Evolutionary conservation across 2,797 vertebrate species (phyloP), one percentile per base, ranked within the genome.

Genomic region (Melanotaenia parkinsoni): DNA sequence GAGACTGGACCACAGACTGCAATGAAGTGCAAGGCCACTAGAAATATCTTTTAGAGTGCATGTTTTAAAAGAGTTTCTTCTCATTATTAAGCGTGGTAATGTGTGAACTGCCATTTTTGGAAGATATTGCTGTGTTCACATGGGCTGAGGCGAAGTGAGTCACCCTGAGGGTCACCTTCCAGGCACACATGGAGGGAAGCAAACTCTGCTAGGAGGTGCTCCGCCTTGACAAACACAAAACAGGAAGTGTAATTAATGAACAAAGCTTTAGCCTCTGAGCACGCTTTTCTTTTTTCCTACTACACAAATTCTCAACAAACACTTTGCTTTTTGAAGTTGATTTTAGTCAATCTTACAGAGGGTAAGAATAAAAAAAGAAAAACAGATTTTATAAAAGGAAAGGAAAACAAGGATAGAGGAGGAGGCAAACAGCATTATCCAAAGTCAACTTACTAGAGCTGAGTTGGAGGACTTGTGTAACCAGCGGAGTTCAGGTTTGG

Each of bases 51-150:
- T 24, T 18, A 43, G 40, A 38, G 63, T 76, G 63, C 45, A 57
- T 1, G 32, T 56, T 65, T 6, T 1, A 37, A 78, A 9, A 22
- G 20, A 50, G n/a, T 11, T 11, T 50, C n/a, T 22, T 47, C 33
- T 67, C 58, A 5, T 83, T 60, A 73, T 45, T 68, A 65, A 0
- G 88, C 45, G 3, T 94, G 89, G 92, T 98, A 97, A 32, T 92
- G 92, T 72, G 96, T 96, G 79, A 99, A 98, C 74, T 95, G 94
- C 98, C 98, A 99, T 91, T 97, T 96, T 58, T 99, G 98, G 61
- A 93, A 82, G 7, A 75, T 35, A 33, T 80, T 96, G 40, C 30
- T 18, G 24, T 93, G 26, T n/a, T 95, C 89, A 81, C 97, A 99
- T 11, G 76, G n/a, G 24, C 58, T 88, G 28, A 96, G 69, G 60